These are phyloP conservation scores for Gnathonemus echidnorhynchus DNA, from an alignment of 2,113 vertebrate species.

Conservation along the genomic window DNA sequence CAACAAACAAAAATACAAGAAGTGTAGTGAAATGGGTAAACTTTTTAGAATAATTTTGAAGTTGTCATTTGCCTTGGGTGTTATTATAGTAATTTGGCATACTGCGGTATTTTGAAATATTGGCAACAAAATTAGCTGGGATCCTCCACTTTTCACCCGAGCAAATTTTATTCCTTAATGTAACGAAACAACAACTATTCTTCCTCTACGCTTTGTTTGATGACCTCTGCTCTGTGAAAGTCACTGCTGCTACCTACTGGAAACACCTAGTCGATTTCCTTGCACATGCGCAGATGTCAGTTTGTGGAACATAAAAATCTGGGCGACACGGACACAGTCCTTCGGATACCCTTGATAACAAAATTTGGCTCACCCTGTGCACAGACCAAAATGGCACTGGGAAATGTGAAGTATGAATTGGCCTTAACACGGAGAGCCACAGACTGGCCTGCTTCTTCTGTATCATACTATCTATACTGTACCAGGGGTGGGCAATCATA, in stretches of 20 bases:
- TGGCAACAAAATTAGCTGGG: not conserved
- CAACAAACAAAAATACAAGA: not conserved
- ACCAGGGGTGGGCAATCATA: too few species aligned
- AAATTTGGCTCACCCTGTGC: not conserved
- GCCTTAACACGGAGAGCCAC: not conserved
- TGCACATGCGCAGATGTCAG: not conserved
- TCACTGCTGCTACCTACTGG: not conserved
- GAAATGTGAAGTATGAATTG: not conserved
- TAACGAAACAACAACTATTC: not conserved
- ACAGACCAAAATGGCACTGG: not conserved
- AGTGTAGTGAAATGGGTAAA: not conserved
- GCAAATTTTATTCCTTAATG: not conserved
- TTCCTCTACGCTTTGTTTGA: not conserved
- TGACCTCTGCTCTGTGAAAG: not conserved
- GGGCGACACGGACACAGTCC: not conserved
- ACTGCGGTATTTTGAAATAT: not conserved
- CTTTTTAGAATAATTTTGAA: not conserved
- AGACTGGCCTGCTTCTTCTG: not conserved
- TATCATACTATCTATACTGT: not conserved
- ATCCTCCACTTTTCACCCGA: not conserved
- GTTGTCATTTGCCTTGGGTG: not conserved
- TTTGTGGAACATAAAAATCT: not conserved
- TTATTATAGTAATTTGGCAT: not conserved
- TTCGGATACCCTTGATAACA: not conserved
- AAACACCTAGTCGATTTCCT: not conserved